Percentiles rank a stretch among this genome's conserved stretches.
Conservation (phyloP, 2,888 invertebrate species). For the Scelioninae gen. 1 region DNA sequence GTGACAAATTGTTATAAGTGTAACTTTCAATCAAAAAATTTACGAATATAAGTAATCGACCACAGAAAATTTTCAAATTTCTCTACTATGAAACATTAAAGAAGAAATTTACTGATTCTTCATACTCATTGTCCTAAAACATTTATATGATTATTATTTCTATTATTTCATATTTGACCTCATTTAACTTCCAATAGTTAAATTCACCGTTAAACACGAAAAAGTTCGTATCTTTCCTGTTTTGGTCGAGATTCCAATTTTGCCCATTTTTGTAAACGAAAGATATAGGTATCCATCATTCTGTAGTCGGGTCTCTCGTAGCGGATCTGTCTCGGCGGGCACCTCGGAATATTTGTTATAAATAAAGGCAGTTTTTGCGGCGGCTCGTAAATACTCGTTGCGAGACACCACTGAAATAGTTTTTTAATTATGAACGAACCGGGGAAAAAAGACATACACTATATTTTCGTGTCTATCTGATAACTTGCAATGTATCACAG, state of each 20-base stretch:
- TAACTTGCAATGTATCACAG: slow-evolving; percentile 60
- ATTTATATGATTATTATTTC: background rate
- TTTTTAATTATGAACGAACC: slow-evolving; percentile 44
- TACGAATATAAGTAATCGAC: no score
- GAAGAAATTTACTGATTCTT: no score
- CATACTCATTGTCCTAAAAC: background rate
- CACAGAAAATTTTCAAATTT: no score
- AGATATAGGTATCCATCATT: slow-evolving; percentile 13
- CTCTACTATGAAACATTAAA: no score
- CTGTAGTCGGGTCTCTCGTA: background rate
- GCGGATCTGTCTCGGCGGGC: slow-evolving; percentile 17
- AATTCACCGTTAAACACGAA: background rate
- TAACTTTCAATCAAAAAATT: no score
- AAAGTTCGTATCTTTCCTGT: background rate
- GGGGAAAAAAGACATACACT: slow-evolving; percentile 35
- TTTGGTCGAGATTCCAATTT: no score
- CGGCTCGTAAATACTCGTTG: slow-evolving; percentile 35
- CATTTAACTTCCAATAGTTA: background rate
- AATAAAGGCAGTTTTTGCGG: slow-evolving; percentile 6
- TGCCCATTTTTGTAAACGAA: no score
- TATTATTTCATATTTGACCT: no score
- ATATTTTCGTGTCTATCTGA: slow-evolving; percentile 62
- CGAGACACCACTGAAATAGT: slow-evolving; percentile 7
- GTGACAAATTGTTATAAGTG: no score
- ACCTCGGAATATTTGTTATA: slow-evolving; percentile 22